Evolutionary conservation across 2,888 invertebrate species (phyloP).

Genomic region (Deilephila porcellus): DNA sequence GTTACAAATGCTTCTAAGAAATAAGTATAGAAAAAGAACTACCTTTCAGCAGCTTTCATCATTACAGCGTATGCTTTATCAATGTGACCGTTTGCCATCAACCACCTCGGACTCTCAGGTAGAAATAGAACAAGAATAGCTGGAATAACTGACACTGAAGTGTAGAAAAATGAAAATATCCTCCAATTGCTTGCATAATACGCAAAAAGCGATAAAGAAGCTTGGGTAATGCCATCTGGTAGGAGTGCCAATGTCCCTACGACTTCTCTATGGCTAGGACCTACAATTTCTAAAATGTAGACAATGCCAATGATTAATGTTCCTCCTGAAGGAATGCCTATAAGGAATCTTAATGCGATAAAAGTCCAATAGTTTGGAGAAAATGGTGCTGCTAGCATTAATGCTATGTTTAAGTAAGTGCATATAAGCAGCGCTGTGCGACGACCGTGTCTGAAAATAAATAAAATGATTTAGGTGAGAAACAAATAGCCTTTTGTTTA

Average conservation of each 20-base stretch:
- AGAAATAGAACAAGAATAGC: constrained; percentile 48
- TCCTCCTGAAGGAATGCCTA: constrained; percentile 89
- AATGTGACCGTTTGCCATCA: constrained; percentile 55
- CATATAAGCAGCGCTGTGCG: constrained; percentile 87
- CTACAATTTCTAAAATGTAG: constrained; percentile 86
- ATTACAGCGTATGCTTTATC: constrained; percentile 52
- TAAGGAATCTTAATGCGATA: constrained; percentile 85
- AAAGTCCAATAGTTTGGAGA: constrained; percentile 85
- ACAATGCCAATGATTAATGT: constrained; percentile 84
- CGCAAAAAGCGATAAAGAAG: constrained; percentile 56
- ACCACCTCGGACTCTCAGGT: constrained; percentile 67
- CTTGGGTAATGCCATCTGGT: constrained; percentile 59
- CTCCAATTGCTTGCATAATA: constrained; percentile 60
- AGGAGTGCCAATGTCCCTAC: constrained; percentile 54
- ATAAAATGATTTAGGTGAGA: neutral
- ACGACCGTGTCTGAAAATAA: constrained; percentile 59
- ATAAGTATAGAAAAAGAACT: constrained; percentile 22
- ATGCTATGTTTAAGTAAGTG: constrained; percentile 86
- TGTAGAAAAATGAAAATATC: constrained; percentile 50
- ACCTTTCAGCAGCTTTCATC: constrained; percentile 58
- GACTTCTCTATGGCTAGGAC: constrained; percentile 73
- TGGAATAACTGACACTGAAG: constrained; percentile 49
- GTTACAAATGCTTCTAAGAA: neutral
- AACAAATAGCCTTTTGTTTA: too few relatives aligned
- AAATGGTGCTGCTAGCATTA: constrained; percentile 87